Conservation (phyloP, 2,888 invertebrate genomes). For the Eledone cirrhosa region DNA sequence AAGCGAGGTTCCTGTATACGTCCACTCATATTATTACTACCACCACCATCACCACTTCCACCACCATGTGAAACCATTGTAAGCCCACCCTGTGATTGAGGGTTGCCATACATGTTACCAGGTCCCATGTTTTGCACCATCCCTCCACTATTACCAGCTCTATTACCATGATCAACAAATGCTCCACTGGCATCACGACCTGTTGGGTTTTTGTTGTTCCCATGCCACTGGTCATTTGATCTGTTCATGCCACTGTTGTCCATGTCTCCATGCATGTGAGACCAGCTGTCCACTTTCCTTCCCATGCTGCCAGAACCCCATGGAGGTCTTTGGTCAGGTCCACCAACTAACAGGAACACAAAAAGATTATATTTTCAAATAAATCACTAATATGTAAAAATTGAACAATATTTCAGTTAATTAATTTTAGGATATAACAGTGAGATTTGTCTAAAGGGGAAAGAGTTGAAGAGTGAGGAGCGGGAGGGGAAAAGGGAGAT, state of each 20-base stretch:
- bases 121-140: conserved; percentile 27
- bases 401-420: too few species aligned
- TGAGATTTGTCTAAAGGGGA: too few species aligned
- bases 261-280: conserved; percentile 32
- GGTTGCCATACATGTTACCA: conserved; percentile 34
- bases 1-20: conserved; percentile 1
- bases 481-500: too few species aligned
- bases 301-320: conserved; percentile 38
- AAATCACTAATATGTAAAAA: neutral
- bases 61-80: conserved; percentile 36
- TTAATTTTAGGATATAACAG: too few species aligned
- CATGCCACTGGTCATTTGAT: conserved; percentile 15
- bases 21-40: neutral
- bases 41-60: neutral
- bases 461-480: too few species aligned
- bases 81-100: conserved; percentile 35
- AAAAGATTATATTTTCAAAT: neutral
- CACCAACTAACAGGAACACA: neutral
- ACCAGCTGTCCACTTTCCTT: conserved; percentile 37
- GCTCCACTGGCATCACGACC: conserved; percentile 17
- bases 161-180: neutral
- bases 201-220: conserved; percentile 14
- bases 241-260: neutral
- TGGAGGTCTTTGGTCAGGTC: conserved; percentile 11
- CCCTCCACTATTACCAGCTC: neutral